Base-by-base conservation (phyloP, 2,113 vertebrate species). In the Uria lomvia region DNA sequence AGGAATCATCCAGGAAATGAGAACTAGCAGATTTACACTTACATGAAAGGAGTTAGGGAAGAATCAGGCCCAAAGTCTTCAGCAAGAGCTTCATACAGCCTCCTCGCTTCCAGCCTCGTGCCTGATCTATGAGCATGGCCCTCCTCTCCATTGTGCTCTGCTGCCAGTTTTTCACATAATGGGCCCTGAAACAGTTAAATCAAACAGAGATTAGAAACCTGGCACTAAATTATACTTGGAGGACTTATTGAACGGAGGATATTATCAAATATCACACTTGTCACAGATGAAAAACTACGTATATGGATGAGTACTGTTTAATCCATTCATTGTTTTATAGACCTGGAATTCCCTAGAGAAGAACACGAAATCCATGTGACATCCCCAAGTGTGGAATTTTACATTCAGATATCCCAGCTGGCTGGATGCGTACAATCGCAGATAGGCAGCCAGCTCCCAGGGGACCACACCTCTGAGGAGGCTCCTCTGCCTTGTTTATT, bases 261-360 rank as follows among this genome's bases (percentile, higher is more conserved):
- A 66, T 88, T 88, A 88, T 85, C 87, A 90, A 89, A 95, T 88
- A 97, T 36, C 90, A 65, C 66, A 77, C 74, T 91, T 94, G 72
- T 88, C 93, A 94, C 86, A 85, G 40, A 90, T 82, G 32, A 96
- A 89, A 92, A 94, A 62, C 75, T 82, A 84, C 66, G 79, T 36
- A 60, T 86, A 86, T 58, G 43, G 52, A 94, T 88, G 90, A 82
- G 36, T 32, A 76, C 29, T 74, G 36, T 85, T 76, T 50, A 94
- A 95, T 88, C 74, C 78, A 88, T 56, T 71, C 40, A 68, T n/a
- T 87, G 76, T 75, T 96, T 90, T 86, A 93, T 49, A 86, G 90
- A 84, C 34, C 32, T 74, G 30, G 24, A 86, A 77, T 58, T 93
- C 93, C 86, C 73, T 38, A 52, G 92, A 81, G 86, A 92, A 60